phyloP scores from a whole-genome alignment of 2,797 vertebrate species.

The Falco peregrinus region DNA sequence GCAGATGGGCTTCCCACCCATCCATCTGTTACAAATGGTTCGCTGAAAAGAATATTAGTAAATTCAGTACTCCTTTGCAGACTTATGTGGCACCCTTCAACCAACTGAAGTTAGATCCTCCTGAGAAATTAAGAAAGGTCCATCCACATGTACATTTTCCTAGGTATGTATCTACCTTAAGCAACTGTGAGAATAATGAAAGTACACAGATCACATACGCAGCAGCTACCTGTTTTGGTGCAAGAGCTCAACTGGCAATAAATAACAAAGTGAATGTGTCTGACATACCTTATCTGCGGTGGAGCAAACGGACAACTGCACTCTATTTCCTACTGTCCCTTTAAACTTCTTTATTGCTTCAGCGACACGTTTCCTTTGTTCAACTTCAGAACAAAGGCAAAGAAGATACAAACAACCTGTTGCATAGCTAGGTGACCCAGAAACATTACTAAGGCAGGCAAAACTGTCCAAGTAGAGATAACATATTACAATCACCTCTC shows the following conservation, averaged over 20 bases:
- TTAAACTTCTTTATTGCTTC: not conserved
- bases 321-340: not conserved
- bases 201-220: not conserved
- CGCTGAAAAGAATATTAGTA: constrained; percentile 24
- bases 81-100: not conserved
- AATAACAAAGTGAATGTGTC: not conserved
- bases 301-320: not conserved
- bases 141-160: not conserved
- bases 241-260: not conserved
- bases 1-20: constrained; percentile 69
- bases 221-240: not conserved
- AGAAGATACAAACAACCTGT: not conserved
- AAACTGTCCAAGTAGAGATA: not conserved
- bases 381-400: not conserved
- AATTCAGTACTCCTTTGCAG: constrained; percentile 20
- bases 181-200: not conserved
- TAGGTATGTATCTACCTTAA: not conserved
- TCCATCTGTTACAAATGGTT: constrained; percentile 46
- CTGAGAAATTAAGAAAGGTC: not conserved
- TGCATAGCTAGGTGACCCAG: not conserved
- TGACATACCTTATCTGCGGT: not conserved
- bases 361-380: not conserved
- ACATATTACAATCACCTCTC: not conserved
- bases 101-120: not conserved
- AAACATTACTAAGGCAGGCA: not conserved